Evolutionary conservation across 1,140 invertebrate species (phyloP).

Genomic region (Arctopsyche grandis): DNA sequence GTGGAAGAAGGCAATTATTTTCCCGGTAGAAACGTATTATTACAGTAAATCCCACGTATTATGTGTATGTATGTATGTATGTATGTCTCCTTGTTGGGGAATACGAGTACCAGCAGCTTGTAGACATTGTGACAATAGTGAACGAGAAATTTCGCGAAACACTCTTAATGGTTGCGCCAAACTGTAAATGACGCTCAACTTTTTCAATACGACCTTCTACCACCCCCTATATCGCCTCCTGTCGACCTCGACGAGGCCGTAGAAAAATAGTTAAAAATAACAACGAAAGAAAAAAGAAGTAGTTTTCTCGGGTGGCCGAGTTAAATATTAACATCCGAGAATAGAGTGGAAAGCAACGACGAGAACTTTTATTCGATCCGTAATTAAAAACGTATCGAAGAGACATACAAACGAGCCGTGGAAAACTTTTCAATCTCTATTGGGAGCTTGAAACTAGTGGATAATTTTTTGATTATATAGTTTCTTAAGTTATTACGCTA

Average conservation of each 20-base stretch:
- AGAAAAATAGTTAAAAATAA: background rate
- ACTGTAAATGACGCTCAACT: constrained; percentile 33
- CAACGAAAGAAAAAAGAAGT: constrained; percentile 1
- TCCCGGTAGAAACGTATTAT: background rate
- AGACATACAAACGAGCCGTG: background rate
- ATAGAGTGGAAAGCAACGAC: background rate
- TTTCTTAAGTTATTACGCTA: too few relatives aligned
- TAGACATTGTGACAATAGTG: constrained; percentile 14
- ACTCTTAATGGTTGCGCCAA: constrained; percentile 25
- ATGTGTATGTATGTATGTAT: too few relatives aligned
- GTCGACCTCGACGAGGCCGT: too few relatives aligned
- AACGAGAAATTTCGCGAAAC: background rate
- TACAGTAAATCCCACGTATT: too few relatives aligned
- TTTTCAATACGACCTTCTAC: constrained; percentile 33
- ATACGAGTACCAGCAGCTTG: too few relatives aligned
- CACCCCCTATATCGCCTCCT: background rate
- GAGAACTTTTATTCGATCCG: background rate
- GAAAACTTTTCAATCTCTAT: background rate
- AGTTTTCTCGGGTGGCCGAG: background rate
- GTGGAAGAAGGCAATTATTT: background rate
- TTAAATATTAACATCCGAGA: constrained; percentile 27
- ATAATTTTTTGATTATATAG: too few relatives aligned
- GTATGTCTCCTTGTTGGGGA: too few relatives aligned
- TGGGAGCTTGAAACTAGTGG: too few relatives aligned
- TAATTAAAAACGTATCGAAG: constrained; percentile 23